Evolutionary conservation across 2,113 vertebrate genomes (phyloP).

Genomic region (Mormyrus iriodes): DNA sequence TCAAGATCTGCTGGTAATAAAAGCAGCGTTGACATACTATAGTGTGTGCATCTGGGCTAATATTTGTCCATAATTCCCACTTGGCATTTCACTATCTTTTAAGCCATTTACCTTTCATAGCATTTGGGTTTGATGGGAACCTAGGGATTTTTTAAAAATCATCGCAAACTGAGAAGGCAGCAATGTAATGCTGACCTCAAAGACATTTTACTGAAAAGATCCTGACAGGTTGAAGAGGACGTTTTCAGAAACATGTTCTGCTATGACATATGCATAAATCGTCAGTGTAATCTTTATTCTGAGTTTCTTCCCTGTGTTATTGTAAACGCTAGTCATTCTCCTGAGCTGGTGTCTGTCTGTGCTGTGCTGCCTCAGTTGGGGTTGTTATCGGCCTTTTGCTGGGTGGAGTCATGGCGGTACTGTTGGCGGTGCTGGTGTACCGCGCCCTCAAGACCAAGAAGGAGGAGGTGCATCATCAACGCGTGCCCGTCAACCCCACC

Average conservation of each 20-base stretch:
- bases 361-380: constrained; percentile 40
- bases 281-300: not conserved
- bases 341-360: not conserved
- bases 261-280: not conserved
- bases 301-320: not conserved
- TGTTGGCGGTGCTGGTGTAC: constrained; percentile 69
- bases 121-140: not conserved
- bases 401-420: constrained; percentile 62
- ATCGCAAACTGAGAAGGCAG: not conserved
- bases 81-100: not conserved
- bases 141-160: not conserved
- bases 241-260: too few species aligned
- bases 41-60: not conserved
- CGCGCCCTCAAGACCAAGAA: constrained; percentile 68
- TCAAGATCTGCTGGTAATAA: not conserved
- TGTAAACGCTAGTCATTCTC: not conserved
- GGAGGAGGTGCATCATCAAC: constrained; percentile 43
- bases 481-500: constrained; percentile 47
- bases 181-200: not conserved
- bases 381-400: constrained; percentile 68
- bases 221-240: too few species aligned
- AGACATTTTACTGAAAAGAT: too few species aligned
- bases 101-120: too few species aligned
- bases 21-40: not conserved
- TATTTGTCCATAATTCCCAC: not conserved